Conservation (phyloP, 2,888 invertebrate species). For the Carabus problematicus region DNA sequence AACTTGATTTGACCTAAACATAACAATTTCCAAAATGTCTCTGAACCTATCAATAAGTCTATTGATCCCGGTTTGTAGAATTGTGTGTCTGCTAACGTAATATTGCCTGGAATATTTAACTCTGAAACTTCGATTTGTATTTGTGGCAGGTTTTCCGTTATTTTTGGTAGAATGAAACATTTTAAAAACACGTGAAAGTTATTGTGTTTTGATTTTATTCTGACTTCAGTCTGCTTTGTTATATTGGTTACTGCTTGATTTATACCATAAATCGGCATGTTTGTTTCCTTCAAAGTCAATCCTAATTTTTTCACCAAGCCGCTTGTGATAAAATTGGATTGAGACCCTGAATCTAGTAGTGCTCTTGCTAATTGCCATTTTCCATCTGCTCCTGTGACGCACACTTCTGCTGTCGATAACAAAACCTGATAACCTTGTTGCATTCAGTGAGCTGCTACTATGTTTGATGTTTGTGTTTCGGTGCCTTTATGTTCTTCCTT, state of each 20-base stretch:
- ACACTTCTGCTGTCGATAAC: slow-evolving; percentile 9
- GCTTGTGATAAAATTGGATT: slow-evolving; percentile 1
- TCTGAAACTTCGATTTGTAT: slow-evolving; percentile 29
- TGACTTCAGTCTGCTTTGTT: not conserved
- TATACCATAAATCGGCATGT: not conserved
- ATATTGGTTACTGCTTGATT: not conserved
- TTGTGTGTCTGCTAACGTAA: slow-evolving; percentile 44
- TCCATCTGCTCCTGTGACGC: not conserved
- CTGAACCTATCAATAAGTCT: slow-evolving; percentile 45
- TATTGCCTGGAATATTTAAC: slow-evolving; percentile 41
- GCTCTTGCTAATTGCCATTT: not conserved
- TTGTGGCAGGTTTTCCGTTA: slow-evolving; percentile 44
- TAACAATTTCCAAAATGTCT: slow-evolving; percentile 44
- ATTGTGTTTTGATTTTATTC: slow-evolving; percentile 41
- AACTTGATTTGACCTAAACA: slow-evolving; percentile 32
- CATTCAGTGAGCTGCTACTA: not conserved
- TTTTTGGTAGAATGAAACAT: slow-evolving; percentile 43
- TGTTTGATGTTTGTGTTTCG: not conserved
- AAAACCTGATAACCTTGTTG: slow-evolving; percentile 4
- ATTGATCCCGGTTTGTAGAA: slow-evolving; percentile 38
- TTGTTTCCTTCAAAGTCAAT: not conserved
- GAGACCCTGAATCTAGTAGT: slow-evolving; percentile 11
- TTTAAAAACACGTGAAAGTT: slow-evolving; percentile 37
- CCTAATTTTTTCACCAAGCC: not conserved
- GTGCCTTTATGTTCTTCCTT: not conserved